phyloP scores from a whole-genome alignment of 1,140 invertebrate species.

The Contarinia nasturtii region DNA sequence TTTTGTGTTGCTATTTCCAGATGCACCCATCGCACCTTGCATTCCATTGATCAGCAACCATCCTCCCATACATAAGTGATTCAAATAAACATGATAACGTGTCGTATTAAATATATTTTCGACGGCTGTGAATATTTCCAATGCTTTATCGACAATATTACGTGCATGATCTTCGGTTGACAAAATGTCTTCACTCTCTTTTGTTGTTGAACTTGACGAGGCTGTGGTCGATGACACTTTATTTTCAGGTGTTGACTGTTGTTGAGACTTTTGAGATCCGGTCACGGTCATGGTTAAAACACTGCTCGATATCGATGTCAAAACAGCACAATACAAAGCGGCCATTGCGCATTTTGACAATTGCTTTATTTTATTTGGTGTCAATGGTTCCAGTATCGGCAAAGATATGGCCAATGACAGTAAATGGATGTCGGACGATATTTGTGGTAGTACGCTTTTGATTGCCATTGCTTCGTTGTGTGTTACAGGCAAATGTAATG shows the following conservation, averaged over 20 bases:
- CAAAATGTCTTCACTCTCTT: slow-evolving; percentile 15
- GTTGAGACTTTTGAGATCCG: slow-evolving; percentile 14
- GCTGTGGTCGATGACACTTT: slow-evolving; percentile 2
- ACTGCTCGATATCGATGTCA: slow-evolving; percentile 37
- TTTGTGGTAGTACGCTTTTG: slow-evolving; percentile 27
- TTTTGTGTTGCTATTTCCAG: slow-evolving; percentile 17
- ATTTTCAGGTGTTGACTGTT: slow-evolving; percentile 4
- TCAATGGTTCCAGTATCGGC: slow-evolving; percentile 73
- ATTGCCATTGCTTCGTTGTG: slow-evolving; percentile 16
- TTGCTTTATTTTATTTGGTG: slow-evolving; percentile 55
- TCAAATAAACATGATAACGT: slow-evolving; percentile 68
- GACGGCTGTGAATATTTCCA: slow-evolving; percentile 67
- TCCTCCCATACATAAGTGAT: slow-evolving; percentile 67
- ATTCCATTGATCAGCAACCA: slow-evolving; percentile 74
- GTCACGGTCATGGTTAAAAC: slow-evolving; percentile 24
- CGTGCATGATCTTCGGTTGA: slow-evolving; percentile 14
- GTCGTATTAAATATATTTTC: slow-evolving; percentile 63
- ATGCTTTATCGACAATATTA: slow-evolving; percentile 34
- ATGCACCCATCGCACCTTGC: slow-evolving; percentile 38
- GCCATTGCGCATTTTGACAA: slow-evolving; percentile 53
- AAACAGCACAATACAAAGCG: slow-evolving; percentile 59
- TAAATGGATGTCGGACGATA: slow-evolving; percentile 66
- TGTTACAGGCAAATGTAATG: slow-evolving; percentile 17
- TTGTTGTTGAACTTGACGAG: slow-evolving; percentile 1
- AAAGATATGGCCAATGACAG: slow-evolving; percentile 64